A percentile compares a stretch with the other conserved stretches of the same genome.
Evolutionary conservation across 2,888 invertebrate species (phyloP).

Genomic region (Lasius platythorax): DNA sequence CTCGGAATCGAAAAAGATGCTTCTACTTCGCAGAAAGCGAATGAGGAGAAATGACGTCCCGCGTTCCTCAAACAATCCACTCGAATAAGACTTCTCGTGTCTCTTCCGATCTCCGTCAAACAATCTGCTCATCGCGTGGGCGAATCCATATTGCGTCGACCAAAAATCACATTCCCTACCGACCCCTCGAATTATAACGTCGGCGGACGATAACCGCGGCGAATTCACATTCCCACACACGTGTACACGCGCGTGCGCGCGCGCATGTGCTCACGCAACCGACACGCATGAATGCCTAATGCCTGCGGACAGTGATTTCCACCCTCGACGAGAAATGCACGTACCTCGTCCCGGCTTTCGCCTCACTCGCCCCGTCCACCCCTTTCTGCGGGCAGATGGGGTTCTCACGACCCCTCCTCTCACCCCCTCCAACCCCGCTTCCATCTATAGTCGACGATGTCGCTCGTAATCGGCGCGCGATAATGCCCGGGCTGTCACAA

Average conservation of each 20-base stretch:
- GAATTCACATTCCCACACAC: conserved; percentile 82
- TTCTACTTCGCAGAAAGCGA: not conserved
- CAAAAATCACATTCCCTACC: conserved; percentile 79
- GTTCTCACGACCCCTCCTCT: conserved; percentile 81
- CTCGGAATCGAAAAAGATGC: conserved; percentile 14
- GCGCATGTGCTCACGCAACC: conserved; percentile 74
- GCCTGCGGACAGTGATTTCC: conserved; percentile 84
- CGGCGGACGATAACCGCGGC: conserved; percentile 63
- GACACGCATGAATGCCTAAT: conserved; percentile 83
- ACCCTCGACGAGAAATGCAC: conserved; percentile 79
- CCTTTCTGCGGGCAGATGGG: conserved; percentile 80
- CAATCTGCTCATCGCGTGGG: conserved; percentile 45
- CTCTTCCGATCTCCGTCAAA: conserved; percentile 45
- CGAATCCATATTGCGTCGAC: conserved; percentile 60
- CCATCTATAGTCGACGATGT: conserved; percentile 68
- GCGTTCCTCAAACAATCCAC: not conserved
- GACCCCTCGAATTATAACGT: conserved; percentile 80
- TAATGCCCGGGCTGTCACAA: conserved; percentile 78
- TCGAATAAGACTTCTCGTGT: not conserved
- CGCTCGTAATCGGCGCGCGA: conserved; percentile 79
- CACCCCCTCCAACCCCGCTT: conserved; percentile 35
- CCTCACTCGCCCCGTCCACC: conserved; percentile 51
- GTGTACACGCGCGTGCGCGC: not conserved
- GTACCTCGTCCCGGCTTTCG: conserved; percentile 61
- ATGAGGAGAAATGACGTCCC: not conserved